These are phyloP conservation scores for Oceanodroma leucorhoa DNA, from an alignment of 2,797 vertebrate species.

Conservation along the genomic window DNA sequence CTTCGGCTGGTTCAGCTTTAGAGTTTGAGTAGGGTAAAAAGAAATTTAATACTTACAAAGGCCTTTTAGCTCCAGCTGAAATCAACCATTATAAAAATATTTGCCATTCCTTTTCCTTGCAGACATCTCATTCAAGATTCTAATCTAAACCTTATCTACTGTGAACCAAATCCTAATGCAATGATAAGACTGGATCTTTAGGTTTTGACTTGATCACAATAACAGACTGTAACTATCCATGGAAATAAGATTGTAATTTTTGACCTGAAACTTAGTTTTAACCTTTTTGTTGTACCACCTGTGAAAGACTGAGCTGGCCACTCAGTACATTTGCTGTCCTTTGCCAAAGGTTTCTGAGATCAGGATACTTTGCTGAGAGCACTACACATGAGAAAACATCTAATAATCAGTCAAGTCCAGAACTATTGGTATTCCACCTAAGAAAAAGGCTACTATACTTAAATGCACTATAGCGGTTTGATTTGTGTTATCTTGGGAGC, in stretches of 20 bases:
- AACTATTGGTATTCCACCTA: background rate
- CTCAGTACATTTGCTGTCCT: fast-evolving
- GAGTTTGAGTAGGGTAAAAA: background rate
- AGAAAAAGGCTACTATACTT: background rate
- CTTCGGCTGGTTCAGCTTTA: background rate
- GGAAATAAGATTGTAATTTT: background rate
- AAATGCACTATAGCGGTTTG: background rate
- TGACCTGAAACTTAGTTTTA: background rate
- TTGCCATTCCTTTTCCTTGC: background rate
- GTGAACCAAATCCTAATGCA: background rate
- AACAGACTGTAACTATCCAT: background rate
- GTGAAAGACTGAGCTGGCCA: background rate
- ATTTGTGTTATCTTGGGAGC: background rate
- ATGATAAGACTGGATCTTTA: background rate
- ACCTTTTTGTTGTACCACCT: background rate
- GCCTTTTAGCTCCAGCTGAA: background rate
- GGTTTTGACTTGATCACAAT: background rate
- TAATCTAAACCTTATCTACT: background rate
- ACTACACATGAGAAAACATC: background rate
- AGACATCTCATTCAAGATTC: background rate
- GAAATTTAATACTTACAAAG: background rate
- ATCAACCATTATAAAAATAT: background rate
- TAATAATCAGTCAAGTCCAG: background rate
- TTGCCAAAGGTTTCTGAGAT: background rate
- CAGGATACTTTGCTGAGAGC: fast-evolving